Base-by-base conservation (phyloP, 2,797 vertebrate species). In the Sebastes matsubarae region DNA sequence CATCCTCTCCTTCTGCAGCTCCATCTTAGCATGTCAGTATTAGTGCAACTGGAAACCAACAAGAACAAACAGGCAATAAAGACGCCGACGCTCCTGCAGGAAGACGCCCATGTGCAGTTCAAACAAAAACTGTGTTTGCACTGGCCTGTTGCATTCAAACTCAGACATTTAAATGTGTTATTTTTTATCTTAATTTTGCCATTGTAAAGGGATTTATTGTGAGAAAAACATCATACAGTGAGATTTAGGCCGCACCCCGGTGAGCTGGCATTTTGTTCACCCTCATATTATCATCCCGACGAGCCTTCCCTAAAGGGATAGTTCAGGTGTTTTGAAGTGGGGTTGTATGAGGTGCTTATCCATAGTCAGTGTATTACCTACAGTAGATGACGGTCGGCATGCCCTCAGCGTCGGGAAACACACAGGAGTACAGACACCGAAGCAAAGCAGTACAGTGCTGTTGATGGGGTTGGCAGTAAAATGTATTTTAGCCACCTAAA, bases 21-120 rank as follows among this genome's bases (percentile, higher is more conserved):
- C 72, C 61, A 75, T 81, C 42, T 87, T 77, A 87, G 86, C 87
- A 91, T 89, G 85, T 88, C 92, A 89, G 90, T 92, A 89, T 91
- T 90, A 85, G 70, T 84, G 75, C 84, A 86, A 88, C 78, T 83
- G 76, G 80, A 89, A 84, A 72, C 70, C 72, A 67, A 72, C 76
- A 85, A 77, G 54, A 54, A 90, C 83, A 85, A 89, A 86, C 83
- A 30, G 94, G 93, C 92, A 94, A 93, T 93, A 93, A 90, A 81
- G 65, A 89, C 24, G 27, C 81, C 22, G 22, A 54, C 59, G 73
- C 72, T 77, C 69, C 81, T 59, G 70, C 80, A 72, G 74, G 74
- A 55, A 50, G 80, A 76, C 5, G 52, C 78, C 79, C 54, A 63
- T 61, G 68, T 16, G 24, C 82, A 63, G 75, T 68, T 84, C 81